Evolutionary conservation across 2,797 vertebrate genomes (phyloP), one percentile per base, ranked within the genome.

Genomic region (Anabacerthia variegaticeps): DNA sequence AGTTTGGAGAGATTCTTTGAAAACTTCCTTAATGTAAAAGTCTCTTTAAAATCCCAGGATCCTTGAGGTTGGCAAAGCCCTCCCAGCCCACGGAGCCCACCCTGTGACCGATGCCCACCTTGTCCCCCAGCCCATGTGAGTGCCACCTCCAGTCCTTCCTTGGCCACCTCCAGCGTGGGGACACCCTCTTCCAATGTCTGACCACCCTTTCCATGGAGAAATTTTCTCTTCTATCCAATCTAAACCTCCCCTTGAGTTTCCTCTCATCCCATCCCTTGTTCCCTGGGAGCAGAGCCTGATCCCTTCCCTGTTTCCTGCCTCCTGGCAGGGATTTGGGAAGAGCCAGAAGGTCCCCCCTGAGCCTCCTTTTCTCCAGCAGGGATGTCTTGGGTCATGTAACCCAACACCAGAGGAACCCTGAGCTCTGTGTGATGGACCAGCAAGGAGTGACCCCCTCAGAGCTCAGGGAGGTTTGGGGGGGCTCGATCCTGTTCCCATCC

Each of bases 31-130:
- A 7, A 32, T 4, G 8, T 15, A 14, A 91, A n/a, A 73, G 15
- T 24, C 16, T 4, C 2, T 51, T 72, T 80, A 9, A 85, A 68
- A 28, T 24, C 10, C 9, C 43, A 52, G 41, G 6, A 44, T 10
- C 5, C 66, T 1, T 17, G 23, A 49, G 48, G 48, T 24, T 49
- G 48, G 23, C 14, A 49, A 43, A 63, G 34, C 3, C 1, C 22
- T 71, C 43, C 32, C 5, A 32, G 66, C 1, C 0, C 49, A 63
- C 1, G 1, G 2, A 55, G 18, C 21, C 41, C 9, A 0, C 11
- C 2, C 58, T 23, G 46, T 46, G 46, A 9, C 52, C 0, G 0
- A n/a, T n/a, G 0, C 82, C n/a, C 65, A 22, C 49, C 14, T 7
- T 22, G 34, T 55, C 56, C 48, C 48, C 48, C 63, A 61, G 69